These are phyloP conservation scores for Zapus hudsonius DNA, from an alignment of 2,113 vertebrate species.

Conservation along the genomic window DNA sequence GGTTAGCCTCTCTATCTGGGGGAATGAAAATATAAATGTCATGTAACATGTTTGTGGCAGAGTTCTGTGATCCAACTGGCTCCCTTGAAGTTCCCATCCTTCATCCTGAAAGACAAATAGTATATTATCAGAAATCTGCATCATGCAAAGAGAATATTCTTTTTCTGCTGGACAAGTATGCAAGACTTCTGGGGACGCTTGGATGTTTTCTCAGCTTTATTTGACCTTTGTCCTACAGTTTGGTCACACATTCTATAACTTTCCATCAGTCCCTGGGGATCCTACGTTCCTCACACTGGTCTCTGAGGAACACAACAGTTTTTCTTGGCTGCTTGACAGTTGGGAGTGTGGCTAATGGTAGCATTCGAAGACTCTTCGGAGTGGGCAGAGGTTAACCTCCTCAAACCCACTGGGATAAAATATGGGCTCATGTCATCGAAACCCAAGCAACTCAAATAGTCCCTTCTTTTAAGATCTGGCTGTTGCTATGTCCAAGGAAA, in stretches of 20 bases:
- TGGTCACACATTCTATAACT: constrained; percentile 16
- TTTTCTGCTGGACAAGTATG: background rate
- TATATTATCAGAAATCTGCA: background rate
- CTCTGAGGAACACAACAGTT: background rate
- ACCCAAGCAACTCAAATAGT: constrained; percentile 9
- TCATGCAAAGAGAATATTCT: background rate
- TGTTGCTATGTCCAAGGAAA: constrained; percentile 1
- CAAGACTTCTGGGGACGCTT: background rate
- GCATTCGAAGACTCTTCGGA: background rate
- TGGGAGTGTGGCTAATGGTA: background rate
- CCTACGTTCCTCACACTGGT: background rate
- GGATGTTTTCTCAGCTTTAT: background rate
- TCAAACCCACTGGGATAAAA: background rate
- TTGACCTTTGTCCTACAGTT: background rate
- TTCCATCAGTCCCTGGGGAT: background rate
- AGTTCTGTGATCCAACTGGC: background rate
- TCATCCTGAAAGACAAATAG: background rate
- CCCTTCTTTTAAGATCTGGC: background rate
- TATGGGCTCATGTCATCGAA: background rate
- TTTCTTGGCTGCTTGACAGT: constrained; percentile 1
- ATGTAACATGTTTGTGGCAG: background rate
- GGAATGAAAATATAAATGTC: background rate
- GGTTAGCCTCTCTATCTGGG: background rate
- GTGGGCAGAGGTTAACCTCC: background rate
- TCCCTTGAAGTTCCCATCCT: background rate